These are phyloP conservation scores for Cerastis leucographa DNA, from an alignment of 2,888 invertebrate species.

Conservation along the genomic window DNA sequence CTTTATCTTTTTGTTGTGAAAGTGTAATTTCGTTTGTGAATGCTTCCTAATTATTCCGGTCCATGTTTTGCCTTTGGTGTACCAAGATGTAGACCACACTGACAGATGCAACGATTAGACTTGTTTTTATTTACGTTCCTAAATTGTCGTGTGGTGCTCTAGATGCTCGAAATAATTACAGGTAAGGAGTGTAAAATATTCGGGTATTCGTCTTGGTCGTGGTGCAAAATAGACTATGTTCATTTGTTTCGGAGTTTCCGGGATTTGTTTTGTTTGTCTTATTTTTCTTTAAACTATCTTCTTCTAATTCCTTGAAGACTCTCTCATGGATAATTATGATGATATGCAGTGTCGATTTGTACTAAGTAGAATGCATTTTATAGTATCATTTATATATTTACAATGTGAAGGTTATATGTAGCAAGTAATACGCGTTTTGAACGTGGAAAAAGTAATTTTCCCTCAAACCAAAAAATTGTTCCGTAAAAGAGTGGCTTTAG, in stretches of 20 bases:
- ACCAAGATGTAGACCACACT: conserved; percentile 68
- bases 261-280: not conserved
- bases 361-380: not conserved
- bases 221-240: conserved; percentile 5
- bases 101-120: conserved; percentile 61
- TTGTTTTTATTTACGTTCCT: conserved; percentile 61
- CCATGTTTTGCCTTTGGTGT: conserved; percentile 60
- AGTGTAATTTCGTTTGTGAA: conserved; percentile 49
- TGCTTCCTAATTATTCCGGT: conserved; percentile 61
- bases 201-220: not conserved
- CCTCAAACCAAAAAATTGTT: not conserved
- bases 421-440: not conserved
- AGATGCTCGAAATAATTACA: conserved; percentile 9
- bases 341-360: not conserved
- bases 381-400: not conserved
- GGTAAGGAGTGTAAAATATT: conserved; percentile 13
- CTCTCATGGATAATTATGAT: not conserved
- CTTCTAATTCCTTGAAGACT: not conserved
- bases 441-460: not conserved
- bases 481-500: not conserved
- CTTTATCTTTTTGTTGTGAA: conserved; percentile 41
- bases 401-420: not conserved
- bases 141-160: conserved; percentile 50
- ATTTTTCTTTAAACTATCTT: not conserved
- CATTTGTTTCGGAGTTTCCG: not conserved